Evolutionary conservation across 2,113 vertebrate genomes (phyloP).

Genomic region (Chaetops frenatus): DNA sequence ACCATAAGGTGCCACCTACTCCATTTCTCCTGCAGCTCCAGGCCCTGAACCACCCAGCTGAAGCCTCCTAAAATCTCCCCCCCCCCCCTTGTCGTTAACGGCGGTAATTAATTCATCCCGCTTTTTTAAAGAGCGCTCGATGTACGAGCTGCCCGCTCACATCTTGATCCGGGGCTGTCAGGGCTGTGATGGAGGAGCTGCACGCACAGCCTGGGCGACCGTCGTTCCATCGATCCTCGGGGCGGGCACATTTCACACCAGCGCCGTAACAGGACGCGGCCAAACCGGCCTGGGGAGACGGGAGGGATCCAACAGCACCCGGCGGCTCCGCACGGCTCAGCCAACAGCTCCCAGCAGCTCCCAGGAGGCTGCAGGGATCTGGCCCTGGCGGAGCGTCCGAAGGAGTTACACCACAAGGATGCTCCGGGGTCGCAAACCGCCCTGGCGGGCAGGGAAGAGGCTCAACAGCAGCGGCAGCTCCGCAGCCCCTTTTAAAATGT

Average conservation of each 20-base stretch:
- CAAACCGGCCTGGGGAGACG: background rate
- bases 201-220: constrained; percentile 15
- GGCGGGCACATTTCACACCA: background rate
- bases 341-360: background rate
- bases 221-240: background rate
- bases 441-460: background rate
- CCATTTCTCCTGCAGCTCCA: fast-evolving
- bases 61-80: background rate
- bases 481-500: background rate
- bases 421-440: fast-evolving
- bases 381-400: background rate
- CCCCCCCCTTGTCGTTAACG: background rate
- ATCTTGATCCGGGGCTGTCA: background rate
- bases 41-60: background rate
- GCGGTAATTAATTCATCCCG: constrained; percentile 5
- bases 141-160: background rate
- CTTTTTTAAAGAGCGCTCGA: background rate
- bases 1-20: background rate
- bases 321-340: background rate
- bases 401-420: fast-evolving
- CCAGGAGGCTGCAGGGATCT: background rate
- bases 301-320: background rate
- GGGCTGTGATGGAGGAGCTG: constrained; percentile 41
- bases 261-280: background rate
- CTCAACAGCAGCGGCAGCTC: background rate